Conservation (phyloP, 2,113 vertebrate genomes). For the Diglossa brunneiventris region DNA sequence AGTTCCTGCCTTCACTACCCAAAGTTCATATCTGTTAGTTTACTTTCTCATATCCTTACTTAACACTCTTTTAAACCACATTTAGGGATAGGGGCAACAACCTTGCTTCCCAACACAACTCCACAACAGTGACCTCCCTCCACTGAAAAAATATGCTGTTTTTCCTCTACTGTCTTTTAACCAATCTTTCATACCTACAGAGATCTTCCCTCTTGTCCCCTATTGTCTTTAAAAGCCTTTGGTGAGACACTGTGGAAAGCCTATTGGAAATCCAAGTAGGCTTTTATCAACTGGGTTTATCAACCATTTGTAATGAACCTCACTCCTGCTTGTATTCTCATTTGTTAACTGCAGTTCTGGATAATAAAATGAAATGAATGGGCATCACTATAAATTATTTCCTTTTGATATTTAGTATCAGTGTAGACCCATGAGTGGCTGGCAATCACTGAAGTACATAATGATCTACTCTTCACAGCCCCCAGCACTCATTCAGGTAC, state of each 20-base stretch:
- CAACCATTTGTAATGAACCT: background rate
- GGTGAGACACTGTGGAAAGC: background rate
- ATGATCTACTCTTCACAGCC: background rate
- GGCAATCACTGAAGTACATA: background rate
- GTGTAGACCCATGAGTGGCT: background rate
- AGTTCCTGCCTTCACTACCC: background rate
- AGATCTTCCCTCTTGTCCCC: background rate
- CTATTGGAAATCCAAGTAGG: background rate
- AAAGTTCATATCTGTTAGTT: background rate
- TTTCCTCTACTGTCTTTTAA: background rate
- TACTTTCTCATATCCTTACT: background rate
- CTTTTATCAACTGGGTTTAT: background rate
- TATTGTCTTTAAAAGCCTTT: background rate
- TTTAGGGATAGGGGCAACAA: background rate
- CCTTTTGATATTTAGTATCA: background rate
- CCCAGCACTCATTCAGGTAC: background rate
- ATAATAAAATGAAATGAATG: background rate
- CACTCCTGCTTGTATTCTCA: background rate
- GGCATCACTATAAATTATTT: background rate
- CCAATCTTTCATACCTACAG: background rate
- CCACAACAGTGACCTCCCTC: background rate
- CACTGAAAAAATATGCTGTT: background rate
- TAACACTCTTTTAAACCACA: background rate
- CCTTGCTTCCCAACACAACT: background rate
- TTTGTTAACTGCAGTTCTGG: background rate